Conservation (phyloP, 2,797 vertebrate species). For the Acrossocheilus wenchowensis region DNA sequence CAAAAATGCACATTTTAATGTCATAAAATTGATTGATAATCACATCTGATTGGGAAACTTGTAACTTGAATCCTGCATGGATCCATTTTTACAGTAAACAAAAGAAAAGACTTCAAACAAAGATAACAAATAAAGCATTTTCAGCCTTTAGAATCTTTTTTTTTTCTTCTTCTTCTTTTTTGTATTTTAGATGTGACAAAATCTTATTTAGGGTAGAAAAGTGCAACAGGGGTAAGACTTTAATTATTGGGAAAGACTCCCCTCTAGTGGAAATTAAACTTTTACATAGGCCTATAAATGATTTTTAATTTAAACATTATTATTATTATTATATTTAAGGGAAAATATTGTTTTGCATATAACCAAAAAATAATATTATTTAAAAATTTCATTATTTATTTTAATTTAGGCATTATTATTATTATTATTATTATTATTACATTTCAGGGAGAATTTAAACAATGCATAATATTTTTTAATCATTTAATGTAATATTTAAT, state of each 20-base stretch:
- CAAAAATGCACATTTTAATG: background rate
- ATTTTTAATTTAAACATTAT: background rate
- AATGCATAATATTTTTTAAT: too few species aligned
- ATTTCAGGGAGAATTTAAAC: too few species aligned
- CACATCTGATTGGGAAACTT: background rate
- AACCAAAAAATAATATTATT: background rate
- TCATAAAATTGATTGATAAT: background rate
- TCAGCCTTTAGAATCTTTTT: background rate
- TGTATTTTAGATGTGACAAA: background rate
- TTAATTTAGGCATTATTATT: too few species aligned
- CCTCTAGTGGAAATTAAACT: constrained; percentile 9
- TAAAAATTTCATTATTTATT: background rate
- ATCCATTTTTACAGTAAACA: background rate
- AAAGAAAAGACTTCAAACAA: background rate
- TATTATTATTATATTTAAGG: background rate
- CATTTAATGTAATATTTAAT: too few species aligned
- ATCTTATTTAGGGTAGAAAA: background rate
- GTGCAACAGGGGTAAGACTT: background rate
- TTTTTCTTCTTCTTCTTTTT: background rate
- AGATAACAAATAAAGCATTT: background rate
- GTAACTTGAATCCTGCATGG: background rate
- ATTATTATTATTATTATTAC: too few species aligned
- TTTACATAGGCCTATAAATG: background rate
- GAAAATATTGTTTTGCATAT: background rate
- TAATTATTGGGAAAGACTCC: background rate